These are phyloP conservation scores for Petrocephalus sullivani DNA, from an alignment of 2,797 vertebrate species.

Conservation along the genomic window DNA sequence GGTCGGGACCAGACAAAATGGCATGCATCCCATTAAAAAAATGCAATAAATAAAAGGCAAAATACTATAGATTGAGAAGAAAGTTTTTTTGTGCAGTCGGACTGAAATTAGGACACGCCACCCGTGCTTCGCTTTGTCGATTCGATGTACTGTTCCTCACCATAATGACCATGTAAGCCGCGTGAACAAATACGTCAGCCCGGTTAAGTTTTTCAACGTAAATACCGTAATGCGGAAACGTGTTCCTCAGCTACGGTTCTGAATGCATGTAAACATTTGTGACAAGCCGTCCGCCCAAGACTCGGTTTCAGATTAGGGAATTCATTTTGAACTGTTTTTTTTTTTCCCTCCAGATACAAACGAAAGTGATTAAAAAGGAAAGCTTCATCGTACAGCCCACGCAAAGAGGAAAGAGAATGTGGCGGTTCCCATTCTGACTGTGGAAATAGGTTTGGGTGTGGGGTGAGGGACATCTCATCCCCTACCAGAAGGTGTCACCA, in stretches of 20 bases:
- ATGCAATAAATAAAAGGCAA: conserved; percentile 7
- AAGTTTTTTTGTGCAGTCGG: background rate
- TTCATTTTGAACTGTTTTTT: background rate
- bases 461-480: background rate
- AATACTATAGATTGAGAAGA: background rate
- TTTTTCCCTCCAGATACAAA: background rate
- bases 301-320: conserved; percentile 5
- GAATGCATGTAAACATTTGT: conserved; percentile 3
- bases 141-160: conserved; percentile 67
- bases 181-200: conserved; percentile 42
- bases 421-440: background rate
- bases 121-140: background rate
- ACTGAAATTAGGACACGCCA: background rate
- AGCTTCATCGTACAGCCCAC: background rate
- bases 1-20: conserved; percentile 43
- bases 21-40: conserved; percentile 29
- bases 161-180: conserved; percentile 74
- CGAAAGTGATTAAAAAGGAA: conserved; percentile 8
- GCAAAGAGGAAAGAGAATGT: background rate
- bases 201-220: background rate
- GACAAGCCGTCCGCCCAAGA: conserved; percentile 3
- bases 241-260: background rate
- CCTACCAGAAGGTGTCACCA: conserved; percentile 67
- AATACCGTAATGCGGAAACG: background rate
- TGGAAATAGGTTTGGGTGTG: background rate